These are phyloP conservation scores for Whitmania pigra DNA, from an alignment of 1,140 invertebrate genomes.

Conservation along the genomic window DNA sequence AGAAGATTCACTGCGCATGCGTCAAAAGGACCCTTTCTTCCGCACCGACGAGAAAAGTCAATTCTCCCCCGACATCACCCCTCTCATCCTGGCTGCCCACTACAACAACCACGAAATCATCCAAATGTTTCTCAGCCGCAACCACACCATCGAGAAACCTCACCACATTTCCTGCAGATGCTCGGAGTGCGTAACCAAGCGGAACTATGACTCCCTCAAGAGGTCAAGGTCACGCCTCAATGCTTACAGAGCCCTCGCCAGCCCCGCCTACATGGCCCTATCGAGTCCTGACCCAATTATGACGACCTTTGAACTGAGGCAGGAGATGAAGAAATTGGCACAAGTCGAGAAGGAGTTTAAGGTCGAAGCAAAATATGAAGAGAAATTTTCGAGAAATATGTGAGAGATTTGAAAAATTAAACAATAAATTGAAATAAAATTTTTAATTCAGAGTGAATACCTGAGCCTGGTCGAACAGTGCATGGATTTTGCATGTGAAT, in stretches of 20 bases:
- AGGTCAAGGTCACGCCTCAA: conserved; percentile 33
- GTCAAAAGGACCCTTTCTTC: conserved; percentile 24
- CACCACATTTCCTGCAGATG: conserved; percentile 25
- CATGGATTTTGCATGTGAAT: conserved; percentile 28
- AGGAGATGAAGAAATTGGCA: conserved; percentile 44
- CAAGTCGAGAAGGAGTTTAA: conserved; percentile 29
- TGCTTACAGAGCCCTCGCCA: conserved; percentile 40
- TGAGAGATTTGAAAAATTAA: no score
- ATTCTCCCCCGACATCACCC: conserved; percentile 92
- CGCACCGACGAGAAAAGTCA: conserved; percentile 30
- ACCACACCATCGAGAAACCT: conserved; percentile 35
- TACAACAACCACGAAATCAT: conserved; percentile 96
- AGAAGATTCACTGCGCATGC: conserved; percentile 1
- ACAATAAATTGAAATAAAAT: no score
- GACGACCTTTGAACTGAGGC: conserved; percentile 51
- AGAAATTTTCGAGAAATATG: no score
- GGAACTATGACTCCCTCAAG: conserved; percentile 28
- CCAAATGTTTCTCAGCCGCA: conserved; percentile 83
- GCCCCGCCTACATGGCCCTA: conserved; percentile 53
- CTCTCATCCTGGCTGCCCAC: conserved; percentile 85
- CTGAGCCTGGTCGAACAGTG: conserved; percentile 27
- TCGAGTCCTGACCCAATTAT: conserved; percentile 54
- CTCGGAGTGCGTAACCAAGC: conserved; percentile 26
- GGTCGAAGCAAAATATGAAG: conserved; percentile 35
- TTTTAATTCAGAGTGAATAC: conserved; percentile 22